A percentile compares a stretch with the other conserved stretches of the same genome.
Conservation (phyloP, 2,888 invertebrate species). For the Andrena trimmerana region DNA sequence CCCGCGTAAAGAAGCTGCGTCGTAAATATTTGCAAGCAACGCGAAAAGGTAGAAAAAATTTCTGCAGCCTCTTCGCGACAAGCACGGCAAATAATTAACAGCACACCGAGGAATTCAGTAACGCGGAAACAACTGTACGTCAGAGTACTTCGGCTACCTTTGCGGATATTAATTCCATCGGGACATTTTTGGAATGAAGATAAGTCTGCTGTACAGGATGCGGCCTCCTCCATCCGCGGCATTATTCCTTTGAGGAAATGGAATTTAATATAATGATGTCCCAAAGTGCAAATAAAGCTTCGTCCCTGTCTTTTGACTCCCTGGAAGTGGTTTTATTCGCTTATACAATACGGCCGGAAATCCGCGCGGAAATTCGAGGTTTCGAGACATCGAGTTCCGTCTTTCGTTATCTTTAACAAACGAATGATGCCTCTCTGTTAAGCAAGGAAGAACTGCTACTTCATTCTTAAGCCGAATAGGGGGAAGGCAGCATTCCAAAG, state of each 20-base stretch:
- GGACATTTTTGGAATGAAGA: neutral
- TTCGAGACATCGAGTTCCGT: neutral
- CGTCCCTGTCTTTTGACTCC: constrained; percentile 3
- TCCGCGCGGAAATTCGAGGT: neutral
- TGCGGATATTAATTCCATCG: neutral
- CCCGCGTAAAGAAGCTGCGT: constrained; percentile 41
- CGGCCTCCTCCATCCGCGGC: neutral
- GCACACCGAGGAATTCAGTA: too few species aligned
- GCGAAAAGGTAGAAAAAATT: neutral
- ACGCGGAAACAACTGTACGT: too few species aligned
- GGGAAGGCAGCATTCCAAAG: neutral
- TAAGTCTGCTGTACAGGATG: neutral
- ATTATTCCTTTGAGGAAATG: constrained; percentile 22
- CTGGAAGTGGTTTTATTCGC: neutral
- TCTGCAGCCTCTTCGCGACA: too few species aligned
- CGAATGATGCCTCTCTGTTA: neutral
- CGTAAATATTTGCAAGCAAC: constrained; percentile 36
- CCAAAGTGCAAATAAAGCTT: neutral
- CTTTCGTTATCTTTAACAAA: neutral
- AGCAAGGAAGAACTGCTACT: neutral
- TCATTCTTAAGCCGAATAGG: constrained; percentile 1
- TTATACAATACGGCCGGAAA: neutral
- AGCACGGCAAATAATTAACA: too few species aligned
- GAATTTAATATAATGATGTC: constrained; percentile 32
- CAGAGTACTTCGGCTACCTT: neutral